phyloP scores from a whole-genome alignment of 2,888 invertebrate genomes.

The Rhodophaea formosa region DNA sequence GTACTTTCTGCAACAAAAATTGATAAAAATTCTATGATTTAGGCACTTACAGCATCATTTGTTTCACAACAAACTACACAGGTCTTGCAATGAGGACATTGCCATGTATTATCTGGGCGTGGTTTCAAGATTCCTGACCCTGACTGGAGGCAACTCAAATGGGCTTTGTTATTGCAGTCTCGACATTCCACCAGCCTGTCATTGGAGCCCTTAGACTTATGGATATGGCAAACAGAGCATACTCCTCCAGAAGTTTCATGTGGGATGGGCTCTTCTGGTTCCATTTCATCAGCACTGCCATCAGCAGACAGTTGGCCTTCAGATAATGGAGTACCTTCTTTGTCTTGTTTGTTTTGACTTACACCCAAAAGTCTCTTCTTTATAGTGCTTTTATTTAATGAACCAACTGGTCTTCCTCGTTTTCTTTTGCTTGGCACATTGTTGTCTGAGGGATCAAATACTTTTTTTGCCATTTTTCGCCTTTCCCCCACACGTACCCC shows the following conservation, averaged over 20 bases:
- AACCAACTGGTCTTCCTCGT: constrained; percentile 84
- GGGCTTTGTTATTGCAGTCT: constrained; percentile 88
- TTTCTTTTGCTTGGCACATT: constrained; percentile 87
- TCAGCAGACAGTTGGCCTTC: constrained; percentile 67
- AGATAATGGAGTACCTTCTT: constrained; percentile 60
- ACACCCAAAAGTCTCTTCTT: constrained; percentile 72
- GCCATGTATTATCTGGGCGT: constrained; percentile 87
- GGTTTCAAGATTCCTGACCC: constrained; percentile 84
- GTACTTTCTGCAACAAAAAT: background rate
- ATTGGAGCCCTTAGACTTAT: constrained; percentile 79
- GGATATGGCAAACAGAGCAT: constrained; percentile 83
- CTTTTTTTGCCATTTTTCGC: constrained; percentile 89
- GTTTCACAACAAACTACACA: constrained; percentile 91
- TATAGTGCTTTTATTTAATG: constrained; percentile 81
- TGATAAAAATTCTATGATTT: background rate
- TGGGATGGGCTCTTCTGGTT: constrained; percentile 61
- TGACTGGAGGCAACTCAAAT: constrained; percentile 85
- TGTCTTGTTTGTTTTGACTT: constrained; percentile 47
- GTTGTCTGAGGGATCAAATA: constrained; percentile 92
- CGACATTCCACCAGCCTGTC: constrained; percentile 85
- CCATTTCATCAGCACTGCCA: constrained; percentile 71
- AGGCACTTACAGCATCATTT: constrained; percentile 84
- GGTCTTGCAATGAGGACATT: constrained; percentile 94
- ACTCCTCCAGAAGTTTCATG: constrained; percentile 80
- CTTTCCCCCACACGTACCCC: constrained; percentile 81